Percentiles rank a stretch among this genome's conserved stretches.
These are phyloP conservation scores for Ypsolopha sequella DNA, from an alignment of 2,888 invertebrate species.

Conservation along the genomic window DNA sequence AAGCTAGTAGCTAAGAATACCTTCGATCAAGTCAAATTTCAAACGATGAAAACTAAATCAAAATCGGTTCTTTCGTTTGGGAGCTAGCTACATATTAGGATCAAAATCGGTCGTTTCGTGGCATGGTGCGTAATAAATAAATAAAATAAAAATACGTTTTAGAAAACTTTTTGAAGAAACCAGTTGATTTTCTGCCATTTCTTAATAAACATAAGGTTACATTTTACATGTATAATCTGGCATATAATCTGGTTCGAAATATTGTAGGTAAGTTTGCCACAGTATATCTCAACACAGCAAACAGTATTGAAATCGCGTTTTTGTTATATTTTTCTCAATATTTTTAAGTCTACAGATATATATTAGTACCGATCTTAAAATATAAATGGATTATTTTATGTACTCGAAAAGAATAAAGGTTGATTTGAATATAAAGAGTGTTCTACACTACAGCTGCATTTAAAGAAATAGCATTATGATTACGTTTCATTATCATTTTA, in stretches of 20 bases:
- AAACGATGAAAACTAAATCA: too few species aligned
- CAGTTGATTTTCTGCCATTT: slow-evolving; percentile 41
- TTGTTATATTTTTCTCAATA: slow-evolving; percentile 47
- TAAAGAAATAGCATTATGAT: background rate
- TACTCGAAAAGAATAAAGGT: too few species aligned
- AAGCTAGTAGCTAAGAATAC: too few species aligned
- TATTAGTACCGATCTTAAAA: too few species aligned
- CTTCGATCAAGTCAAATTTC: too few species aligned
- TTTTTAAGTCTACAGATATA: slow-evolving; percentile 40
- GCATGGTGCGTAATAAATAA: too few species aligned
- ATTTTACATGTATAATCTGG: slow-evolving; percentile 43
- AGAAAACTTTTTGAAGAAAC: slow-evolving; percentile 27
- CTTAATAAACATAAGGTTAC: slow-evolving; percentile 35
- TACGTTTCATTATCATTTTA: background rate
- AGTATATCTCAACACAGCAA: background rate
- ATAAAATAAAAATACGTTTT: too few species aligned
- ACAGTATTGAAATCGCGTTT: background rate
- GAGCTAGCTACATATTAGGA: too few species aligned
- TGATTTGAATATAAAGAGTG: too few species aligned
- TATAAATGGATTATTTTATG: too few species aligned
- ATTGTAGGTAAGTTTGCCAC: slow-evolving; percentile 32
- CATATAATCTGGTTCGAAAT: slow-evolving; percentile 48
- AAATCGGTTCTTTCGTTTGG: too few species aligned
- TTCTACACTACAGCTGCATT: slow-evolving; percentile 20
- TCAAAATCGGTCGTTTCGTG: too few species aligned